Evolutionary conservation across 1,140 invertebrate species (phyloP).

Genomic region (Saxidomus purpurata): DNA sequence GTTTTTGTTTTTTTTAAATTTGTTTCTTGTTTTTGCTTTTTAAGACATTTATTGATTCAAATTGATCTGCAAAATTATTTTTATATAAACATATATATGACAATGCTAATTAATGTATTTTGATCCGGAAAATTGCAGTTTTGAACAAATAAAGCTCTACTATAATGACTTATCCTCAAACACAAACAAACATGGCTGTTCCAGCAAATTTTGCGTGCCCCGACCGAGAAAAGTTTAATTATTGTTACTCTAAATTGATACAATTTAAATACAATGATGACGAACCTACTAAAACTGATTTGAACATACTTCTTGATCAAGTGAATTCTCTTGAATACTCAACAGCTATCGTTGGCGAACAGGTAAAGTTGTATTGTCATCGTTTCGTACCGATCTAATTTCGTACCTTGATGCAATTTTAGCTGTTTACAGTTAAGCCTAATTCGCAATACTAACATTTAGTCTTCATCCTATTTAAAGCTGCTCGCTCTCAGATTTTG

Average conservation of each 20-base stretch:
- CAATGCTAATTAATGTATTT: neutral
- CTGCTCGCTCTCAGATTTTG: no score
- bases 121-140: neutral
- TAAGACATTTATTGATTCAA: no score
- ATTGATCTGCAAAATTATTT: no score
- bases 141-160: neutral
- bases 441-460: neutral
- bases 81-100: neutral
- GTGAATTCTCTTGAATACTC: conserved; percentile 82
- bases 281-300: conserved; percentile 74
- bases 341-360: conserved; percentile 6
- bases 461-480: no score
- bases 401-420: neutral
- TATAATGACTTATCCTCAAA: neutral
- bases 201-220: conserved; percentile 61
- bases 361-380: neutral
- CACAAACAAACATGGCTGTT: conserved; percentile 73
- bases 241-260: conserved; percentile 71
- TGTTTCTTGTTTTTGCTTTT: no score
- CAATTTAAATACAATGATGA: conserved; percentile 75
- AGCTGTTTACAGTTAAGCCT: neutral
- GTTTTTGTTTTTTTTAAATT: no score
- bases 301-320: conserved; percentile 82
- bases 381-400: neutral
- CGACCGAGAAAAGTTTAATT: conserved; percentile 76